Conservation (phyloP, 1,140 invertebrate species). For the Dreissena rostriformis region DNA sequence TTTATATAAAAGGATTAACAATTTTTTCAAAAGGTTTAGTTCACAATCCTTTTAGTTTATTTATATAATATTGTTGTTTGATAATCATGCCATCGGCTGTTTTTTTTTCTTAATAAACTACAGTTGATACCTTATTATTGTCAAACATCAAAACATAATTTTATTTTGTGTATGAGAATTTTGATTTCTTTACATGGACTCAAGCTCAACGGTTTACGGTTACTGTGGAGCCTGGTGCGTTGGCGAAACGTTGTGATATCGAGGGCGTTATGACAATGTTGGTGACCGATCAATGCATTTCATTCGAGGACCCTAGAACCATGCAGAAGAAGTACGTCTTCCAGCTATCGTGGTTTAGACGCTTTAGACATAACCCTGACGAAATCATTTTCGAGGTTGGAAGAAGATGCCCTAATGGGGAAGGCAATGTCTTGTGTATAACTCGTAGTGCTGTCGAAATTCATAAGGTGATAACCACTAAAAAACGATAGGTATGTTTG, state of each 20-base stretch:
- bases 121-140: too few relatives aligned
- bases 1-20: too few relatives aligned
- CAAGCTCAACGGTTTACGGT: conserved; percentile 30
- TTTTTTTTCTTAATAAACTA: too few relatives aligned
- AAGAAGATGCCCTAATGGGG: conserved; percentile 34
- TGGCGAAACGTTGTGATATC: conserved; percentile 34
- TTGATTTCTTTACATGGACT: too few relatives aligned
- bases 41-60: too few relatives aligned
- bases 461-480: conserved; percentile 1
- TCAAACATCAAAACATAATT: too few relatives aligned
- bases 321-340: conserved; percentile 21
- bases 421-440: conserved; percentile 9
- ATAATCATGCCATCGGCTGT: too few relatives aligned
- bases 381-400: conserved; percentile 12
- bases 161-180: too few relatives aligned
- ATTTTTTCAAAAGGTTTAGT: too few relatives aligned
- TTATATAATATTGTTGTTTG: too few relatives aligned
- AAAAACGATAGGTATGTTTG: too few relatives aligned
- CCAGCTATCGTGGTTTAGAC: conserved; percentile 26
- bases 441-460: not conserved
- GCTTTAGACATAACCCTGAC: conserved; percentile 28
- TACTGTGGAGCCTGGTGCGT: not conserved
- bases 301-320: conserved; percentile 33
- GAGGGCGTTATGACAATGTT: conserved; percentile 27
- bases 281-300: conserved; percentile 1